Evolutionary conservation across 2,888 invertebrate genomes (phyloP).

Genomic region (Adelognathus sp.): DNA sequence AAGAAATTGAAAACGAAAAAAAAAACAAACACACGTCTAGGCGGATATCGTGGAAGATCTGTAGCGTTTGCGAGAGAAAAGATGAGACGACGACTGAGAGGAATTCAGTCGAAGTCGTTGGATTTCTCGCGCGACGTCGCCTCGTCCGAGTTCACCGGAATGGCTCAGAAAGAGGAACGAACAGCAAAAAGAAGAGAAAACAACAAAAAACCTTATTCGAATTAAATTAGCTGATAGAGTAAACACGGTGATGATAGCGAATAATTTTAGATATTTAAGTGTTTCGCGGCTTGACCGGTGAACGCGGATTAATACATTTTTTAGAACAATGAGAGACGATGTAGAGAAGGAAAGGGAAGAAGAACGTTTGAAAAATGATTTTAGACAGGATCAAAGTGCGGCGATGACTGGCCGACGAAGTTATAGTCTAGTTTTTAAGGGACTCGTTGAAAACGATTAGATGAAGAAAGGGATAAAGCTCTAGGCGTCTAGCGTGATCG

Average conservation of each 20-base stretch:
- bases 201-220: constrained; percentile 55
- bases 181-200: too few relatives aligned
- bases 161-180: too few relatives aligned
- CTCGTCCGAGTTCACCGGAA: constrained; percentile 19
- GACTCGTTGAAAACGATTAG: constrained; percentile 52
- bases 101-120: not conserved
- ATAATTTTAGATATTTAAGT: constrained; percentile 57
- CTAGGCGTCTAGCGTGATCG: constrained; percentile 53
- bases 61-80: constrained; percentile 68
- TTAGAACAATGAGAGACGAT: not conserved
- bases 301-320: constrained; percentile 3
- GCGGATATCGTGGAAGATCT: constrained; percentile 74
- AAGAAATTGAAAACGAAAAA: constrained; percentile 31
- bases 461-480: too few relatives aligned
- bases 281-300: constrained; percentile 1
- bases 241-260: constrained; percentile 61
- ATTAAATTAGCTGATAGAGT: constrained; percentile 58
- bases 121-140: constrained; percentile 19
- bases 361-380: constrained; percentile 8
- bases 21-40: constrained; percentile 53
- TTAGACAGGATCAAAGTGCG: constrained; percentile 39
- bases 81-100: constrained; percentile 51
- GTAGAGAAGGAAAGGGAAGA: not conserved
- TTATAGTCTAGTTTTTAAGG: constrained; percentile 53
- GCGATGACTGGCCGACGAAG: constrained; percentile 1